Evolutionary conservation across 2,113 vertebrate genomes (phyloP).

Genomic region (Eudyptes chrysolophus): DNA sequence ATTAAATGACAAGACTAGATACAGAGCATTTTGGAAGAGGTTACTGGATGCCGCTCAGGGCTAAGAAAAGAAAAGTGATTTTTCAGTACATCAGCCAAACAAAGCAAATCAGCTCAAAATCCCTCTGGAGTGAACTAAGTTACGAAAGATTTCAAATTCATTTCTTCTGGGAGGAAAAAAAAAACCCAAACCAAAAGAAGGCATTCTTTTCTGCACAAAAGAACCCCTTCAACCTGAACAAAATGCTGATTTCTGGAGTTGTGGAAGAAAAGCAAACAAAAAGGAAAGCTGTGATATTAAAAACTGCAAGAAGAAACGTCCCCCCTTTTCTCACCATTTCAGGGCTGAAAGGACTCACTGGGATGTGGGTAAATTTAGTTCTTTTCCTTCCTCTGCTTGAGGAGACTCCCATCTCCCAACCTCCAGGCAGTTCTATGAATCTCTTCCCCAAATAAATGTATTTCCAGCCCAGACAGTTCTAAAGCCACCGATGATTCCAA

Average conservation of each 20-base stretch:
- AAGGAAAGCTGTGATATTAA: not conserved
- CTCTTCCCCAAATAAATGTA: not conserved
- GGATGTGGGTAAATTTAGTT: not conserved
- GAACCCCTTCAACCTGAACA: not conserved
- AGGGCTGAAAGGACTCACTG: not conserved
- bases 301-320: not conserved
- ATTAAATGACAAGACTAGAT: not conserved
- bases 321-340: not conserved
- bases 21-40: not conserved
- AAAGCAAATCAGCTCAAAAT: conserved; percentile 7
- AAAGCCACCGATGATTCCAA: not conserved
- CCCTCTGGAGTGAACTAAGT: not conserved
- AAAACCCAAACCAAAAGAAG: not conserved
- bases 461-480: not conserved
- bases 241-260: not conserved
- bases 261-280: not conserved
- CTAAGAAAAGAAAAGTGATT: conserved; percentile 13
- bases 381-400: not conserved
- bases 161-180: not conserved
- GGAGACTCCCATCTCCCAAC: not conserved
- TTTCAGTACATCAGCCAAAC: not conserved
- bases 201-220: not conserved
- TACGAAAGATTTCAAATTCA: not conserved
- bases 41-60: not conserved
- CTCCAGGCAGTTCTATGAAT: not conserved